These are phyloP conservation scores for Cassiopea andromeda DNA, from an alignment of 30 jellyfish, hydroid and myxozoan genomes.

Conservation along the genomic window DNA sequence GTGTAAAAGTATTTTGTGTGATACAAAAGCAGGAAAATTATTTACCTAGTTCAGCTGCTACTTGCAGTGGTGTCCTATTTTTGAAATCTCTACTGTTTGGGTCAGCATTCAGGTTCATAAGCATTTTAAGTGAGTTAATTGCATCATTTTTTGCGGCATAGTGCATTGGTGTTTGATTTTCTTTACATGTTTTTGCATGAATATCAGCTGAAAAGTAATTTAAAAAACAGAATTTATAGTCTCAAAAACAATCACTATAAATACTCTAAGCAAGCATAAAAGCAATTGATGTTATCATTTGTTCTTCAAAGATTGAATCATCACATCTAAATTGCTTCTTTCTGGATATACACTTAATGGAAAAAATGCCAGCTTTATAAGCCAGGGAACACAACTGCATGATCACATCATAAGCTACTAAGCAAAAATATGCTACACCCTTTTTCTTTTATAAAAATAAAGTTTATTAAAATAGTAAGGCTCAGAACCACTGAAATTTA, in stretches of 20 bases:
- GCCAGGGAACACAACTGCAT: no score
- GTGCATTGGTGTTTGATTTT: slow-evolving; percentile 87
- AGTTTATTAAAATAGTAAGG: no score
- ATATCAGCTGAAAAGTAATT: slow-evolving; percentile 56
- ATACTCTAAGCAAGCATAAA: not conserved
- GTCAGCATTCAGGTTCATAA: slow-evolving; percentile 65
- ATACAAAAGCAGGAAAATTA: not conserved
- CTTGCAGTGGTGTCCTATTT: slow-evolving; percentile 87
- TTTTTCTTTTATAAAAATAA: no score
- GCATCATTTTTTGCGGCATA: slow-evolving; percentile 98
- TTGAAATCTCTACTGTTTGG: slow-evolving; percentile 75
- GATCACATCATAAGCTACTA: no score
- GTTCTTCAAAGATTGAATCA: no score
- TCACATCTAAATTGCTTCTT: no score
- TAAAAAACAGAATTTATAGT: not conserved
- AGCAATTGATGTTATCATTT: no score
- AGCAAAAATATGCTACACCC: no score
- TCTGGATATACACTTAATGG: no score
- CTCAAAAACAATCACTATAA: not conserved
- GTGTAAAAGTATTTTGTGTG: not conserved
- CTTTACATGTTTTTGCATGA: slow-evolving; percentile 72
- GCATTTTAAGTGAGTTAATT: slow-evolving; percentile 65
- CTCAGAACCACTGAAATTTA: no score
- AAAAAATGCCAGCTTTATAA: no score
- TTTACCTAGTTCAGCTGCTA: slow-evolving; percentile 91